phyloP scores from a whole-genome alignment of 2,113 vertebrate genomes.

The Stomatorhinus ivindoensis region DNA sequence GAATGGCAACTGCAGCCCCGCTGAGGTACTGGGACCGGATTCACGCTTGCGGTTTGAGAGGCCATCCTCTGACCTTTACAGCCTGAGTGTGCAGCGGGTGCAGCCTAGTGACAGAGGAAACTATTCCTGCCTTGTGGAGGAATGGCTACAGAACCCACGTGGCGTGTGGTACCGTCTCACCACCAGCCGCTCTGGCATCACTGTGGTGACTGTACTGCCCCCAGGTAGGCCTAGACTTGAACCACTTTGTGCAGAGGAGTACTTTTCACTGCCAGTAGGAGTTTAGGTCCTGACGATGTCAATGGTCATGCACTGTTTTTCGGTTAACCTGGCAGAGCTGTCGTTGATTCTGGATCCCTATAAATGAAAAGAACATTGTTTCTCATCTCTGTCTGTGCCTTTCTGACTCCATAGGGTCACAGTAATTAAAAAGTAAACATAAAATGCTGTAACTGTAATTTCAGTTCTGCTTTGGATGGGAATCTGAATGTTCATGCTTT shows the following conservation, averaged over 20 bases:
- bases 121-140: conserved; percentile 86
- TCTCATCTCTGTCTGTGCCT: too few species aligned
- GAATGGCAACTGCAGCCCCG: conserved; percentile 65
- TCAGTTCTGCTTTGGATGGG: neutral
- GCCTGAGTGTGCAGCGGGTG: conserved; percentile 75
- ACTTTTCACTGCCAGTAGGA: neutral
- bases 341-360: neutral
- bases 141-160: conserved; percentile 83
- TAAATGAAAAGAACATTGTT: neutral
- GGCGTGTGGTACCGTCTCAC: conserved; percentile 84
- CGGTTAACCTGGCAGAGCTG: neutral
- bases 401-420: neutral
- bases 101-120: conserved; percentile 66
- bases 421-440: neutral
- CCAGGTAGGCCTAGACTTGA: conserved; percentile 58
- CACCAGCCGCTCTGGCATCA: conserved; percentile 75
- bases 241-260: neutral
- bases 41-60: conserved; percentile 84
- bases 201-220: conserved; percentile 69
- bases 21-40: conserved; percentile 60
- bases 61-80: conserved; percentile 71
- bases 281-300: neutral
- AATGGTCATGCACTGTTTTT: neutral
- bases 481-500: neutral
- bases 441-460: neutral